Evolutionary conservation across 2,888 invertebrate species (phyloP), one percentile per base, ranked within the genome.

Genomic region (Rhopalosiphum nymphaeae): DNA sequence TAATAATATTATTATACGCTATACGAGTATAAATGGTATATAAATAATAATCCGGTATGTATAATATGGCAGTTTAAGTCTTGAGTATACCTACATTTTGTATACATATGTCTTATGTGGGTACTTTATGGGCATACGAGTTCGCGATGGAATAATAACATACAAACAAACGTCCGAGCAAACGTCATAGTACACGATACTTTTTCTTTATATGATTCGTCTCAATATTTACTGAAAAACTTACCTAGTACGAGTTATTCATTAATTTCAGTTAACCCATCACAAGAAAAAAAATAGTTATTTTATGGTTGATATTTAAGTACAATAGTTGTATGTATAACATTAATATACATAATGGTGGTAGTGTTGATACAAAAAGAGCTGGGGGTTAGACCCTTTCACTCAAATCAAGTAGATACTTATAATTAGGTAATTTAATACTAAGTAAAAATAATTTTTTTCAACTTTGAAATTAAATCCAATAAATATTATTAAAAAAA

Each of bases 21-120:
- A 49, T 36, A 49, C 36, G 11, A 1, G 21, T 78, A 78, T 78
- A 36, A 36, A 78, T 21, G 36, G 36, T 78, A 78, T 36, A 36
- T 1, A 36, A n/a, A 67, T 36, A 36, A n/a, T 44, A 90, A 90
- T 90, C 61, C 90, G 67, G 90, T 90, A 90, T 67, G 21, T 44
- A 56, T 53, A 29, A 16, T 86, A 86, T 44, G 86, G 46, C 36
- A 49, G 67, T 67, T 90, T 36, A 67, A 26, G 61, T 86, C 78
- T 78, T 67, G 36, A 36, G 36, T 36, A 36, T 21, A 36, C 21
- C 11, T 53, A 53, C 53, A 53, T 78, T 78, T 21, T 36, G 13
- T 78, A 9, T n/a, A 67, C 16, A 67, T 67, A 67, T 5, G n/a
- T 67, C 10, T 61, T 61, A 61, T 29, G 10, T 61, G 26, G 3